phyloP scores from a whole-genome alignment of 2,888 invertebrate species.

The Napeogenes sylphis region DNA sequence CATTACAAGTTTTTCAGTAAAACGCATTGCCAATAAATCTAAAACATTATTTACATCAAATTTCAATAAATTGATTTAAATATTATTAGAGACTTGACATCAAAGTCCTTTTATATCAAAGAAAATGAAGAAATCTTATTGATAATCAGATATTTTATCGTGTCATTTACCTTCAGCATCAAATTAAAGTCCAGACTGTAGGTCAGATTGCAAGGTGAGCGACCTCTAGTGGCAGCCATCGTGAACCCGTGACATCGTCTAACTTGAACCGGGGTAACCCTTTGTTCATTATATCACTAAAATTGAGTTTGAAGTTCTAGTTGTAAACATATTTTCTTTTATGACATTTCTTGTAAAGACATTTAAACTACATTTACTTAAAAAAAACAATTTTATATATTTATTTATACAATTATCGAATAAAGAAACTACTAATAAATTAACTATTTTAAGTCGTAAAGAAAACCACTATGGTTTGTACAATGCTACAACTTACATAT shows the following conservation, averaged over 20 bases:
- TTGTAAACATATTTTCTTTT: background rate
- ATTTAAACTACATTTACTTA: no score
- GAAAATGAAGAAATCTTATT: background rate
- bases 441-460: no score
- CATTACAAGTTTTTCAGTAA: no score
- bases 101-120: background rate
- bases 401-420: no score
- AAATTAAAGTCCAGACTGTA: conserved; percentile 27
- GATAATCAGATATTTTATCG: background rate
- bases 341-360: no score
- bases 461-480: no score
- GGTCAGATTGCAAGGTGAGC: conserved; percentile 37
- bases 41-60: no score
- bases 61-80: no score
- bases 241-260: conserved; percentile 36
- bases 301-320: background rate
- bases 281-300: conserved; percentile 17
- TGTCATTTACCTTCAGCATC: background rate
- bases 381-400: no score
- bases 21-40: no score
- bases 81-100: background rate
- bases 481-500: no score
- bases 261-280: conserved; percentile 24
- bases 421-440: no score
- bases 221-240: conserved; percentile 39